These are phyloP conservation scores for Drosophila dunni DNA, from an alignment of 1,140 invertebrate genomes.

Conservation along the genomic window DNA sequence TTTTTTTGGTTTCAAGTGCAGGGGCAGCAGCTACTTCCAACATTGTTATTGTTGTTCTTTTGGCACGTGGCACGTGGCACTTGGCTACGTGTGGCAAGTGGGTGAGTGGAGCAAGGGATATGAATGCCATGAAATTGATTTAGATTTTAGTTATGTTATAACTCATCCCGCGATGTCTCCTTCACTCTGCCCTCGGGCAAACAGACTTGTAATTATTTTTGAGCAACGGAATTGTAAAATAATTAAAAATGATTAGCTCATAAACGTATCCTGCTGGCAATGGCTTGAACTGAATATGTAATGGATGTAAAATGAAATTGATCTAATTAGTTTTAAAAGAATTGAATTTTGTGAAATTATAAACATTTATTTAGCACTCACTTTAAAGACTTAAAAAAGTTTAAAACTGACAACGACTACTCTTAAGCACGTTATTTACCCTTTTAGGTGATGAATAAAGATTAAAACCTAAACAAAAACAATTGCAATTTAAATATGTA, in stretches of 20 bases:
- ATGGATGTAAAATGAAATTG: background rate
- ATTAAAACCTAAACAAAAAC: too few relatives aligned
- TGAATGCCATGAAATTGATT: slow-evolving; percentile 65
- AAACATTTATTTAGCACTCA: too few relatives aligned
- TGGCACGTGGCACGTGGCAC: slow-evolving; percentile 66
- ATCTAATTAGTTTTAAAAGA: too few relatives aligned
- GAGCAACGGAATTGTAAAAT: slow-evolving; percentile 59
- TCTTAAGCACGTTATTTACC: too few relatives aligned
- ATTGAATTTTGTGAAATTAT: too few relatives aligned
- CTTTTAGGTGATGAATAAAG: too few relatives aligned
- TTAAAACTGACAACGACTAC: too few relatives aligned
- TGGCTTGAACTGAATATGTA: slow-evolving; percentile 36
- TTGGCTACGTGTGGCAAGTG: slow-evolving; percentile 37
- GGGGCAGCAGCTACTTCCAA: slow-evolving; percentile 26
- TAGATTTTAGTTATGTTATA: slow-evolving; percentile 74
- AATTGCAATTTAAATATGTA: too few relatives aligned
- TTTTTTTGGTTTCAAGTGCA: slow-evolving; percentile 65
- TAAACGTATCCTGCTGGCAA: slow-evolving; percentile 63
- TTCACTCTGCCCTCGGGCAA: background rate
- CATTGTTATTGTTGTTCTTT: slow-evolving; percentile 55
- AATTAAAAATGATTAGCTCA: slow-evolving; percentile 77
- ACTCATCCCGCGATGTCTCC: slow-evolving; percentile 18
- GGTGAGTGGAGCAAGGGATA: slow-evolving; percentile 5
- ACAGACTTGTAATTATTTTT: slow-evolving; percentile 64
- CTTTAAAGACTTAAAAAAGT: too few relatives aligned